A percentile compares a stretch with the other conserved stretches of the same genome.
These are phyloP conservation scores for Drosophila ironensis DNA, from an alignment of 1,140 invertebrate genomes.

Conservation along the genomic window DNA sequence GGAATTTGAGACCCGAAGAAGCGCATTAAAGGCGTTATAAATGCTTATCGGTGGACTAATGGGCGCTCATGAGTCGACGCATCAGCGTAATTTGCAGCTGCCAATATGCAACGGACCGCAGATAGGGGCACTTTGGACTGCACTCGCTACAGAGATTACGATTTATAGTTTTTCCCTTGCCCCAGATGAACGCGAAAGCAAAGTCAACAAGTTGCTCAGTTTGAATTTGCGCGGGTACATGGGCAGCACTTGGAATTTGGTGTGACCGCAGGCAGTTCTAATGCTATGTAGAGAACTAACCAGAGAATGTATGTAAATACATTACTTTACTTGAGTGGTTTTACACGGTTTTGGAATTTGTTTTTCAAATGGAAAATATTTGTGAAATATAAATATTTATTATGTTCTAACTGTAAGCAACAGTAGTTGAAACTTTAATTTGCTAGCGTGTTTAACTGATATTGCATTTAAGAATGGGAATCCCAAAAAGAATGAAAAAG, in stretches of 20 bases:
- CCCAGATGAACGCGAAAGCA: not conserved
- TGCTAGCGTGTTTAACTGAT: too few species aligned
- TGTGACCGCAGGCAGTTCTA: slow-evolving; percentile 6
- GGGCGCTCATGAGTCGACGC: not conserved
- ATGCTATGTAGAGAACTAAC: too few species aligned
- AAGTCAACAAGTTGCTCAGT: not conserved
- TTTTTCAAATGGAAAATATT: too few species aligned
- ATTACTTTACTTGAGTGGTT: too few species aligned
- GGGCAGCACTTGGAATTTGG: slow-evolving; percentile 35
- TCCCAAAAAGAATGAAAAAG: not conserved
- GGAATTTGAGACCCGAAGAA: not conserved
- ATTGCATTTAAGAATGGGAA: too few species aligned
- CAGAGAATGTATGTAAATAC: too few species aligned
- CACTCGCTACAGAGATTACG: not conserved
- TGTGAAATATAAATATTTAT: too few species aligned
- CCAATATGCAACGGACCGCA: slow-evolving; percentile 2
- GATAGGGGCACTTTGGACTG: slow-evolving; percentile 11
- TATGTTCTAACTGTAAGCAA: too few species aligned
- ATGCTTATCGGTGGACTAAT: slow-evolving; percentile 13
- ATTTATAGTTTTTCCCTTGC: not conserved
- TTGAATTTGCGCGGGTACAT: slow-evolving; percentile 32
- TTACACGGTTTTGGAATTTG: too few species aligned
- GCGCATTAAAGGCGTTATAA: slow-evolving; percentile 12
- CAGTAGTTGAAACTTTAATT: too few species aligned
- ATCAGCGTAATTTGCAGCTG: slow-evolving; percentile 15